Evolutionary conservation across 2,888 invertebrate genomes (phyloP).

Genomic region (Cremastobaeus sp.): DNA sequence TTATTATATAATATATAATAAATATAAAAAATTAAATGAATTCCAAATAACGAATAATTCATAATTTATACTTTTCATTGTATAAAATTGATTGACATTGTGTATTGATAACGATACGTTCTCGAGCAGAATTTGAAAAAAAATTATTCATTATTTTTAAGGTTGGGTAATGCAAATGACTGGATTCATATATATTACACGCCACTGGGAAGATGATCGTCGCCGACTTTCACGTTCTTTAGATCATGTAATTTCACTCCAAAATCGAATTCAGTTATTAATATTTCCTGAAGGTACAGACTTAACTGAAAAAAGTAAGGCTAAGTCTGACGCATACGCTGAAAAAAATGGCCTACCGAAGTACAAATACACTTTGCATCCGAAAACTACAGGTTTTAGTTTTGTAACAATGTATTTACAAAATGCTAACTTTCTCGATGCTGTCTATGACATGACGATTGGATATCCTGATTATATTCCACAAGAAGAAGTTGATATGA

Average conservation of each 20-base stretch:
- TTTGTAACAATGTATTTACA: conserved; percentile 81
- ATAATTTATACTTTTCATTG: too few species aligned
- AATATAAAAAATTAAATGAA: too few species aligned
- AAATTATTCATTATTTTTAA: conserved; percentile 71
- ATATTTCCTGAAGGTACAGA: conserved; percentile 95
- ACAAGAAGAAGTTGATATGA: conserved; percentile 86
- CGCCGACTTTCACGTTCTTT: conserved; percentile 83
- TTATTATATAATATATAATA: too few species aligned
- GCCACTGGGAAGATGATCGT: conserved; percentile 89
- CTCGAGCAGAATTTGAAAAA: too few species aligned
- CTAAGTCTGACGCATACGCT: conserved; percentile 86
- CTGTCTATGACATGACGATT: conserved; percentile 92
- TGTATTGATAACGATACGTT: too few species aligned
- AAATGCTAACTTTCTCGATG: conserved; percentile 82
- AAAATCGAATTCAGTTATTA: conserved; percentile 85
- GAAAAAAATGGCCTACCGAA: conserved; percentile 82
- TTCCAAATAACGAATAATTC: too few species aligned
- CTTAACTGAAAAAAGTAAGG: conserved; percentile 84
- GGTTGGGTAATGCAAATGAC: conserved; percentile 94
- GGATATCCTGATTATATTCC: conserved; percentile 88
- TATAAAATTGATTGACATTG: too few species aligned
- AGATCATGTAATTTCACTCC: conserved; percentile 85
- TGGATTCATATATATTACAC: conserved; percentile 89
- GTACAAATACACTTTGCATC: conserved; percentile 90
- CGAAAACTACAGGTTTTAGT: conserved; percentile 89